Base-by-base conservation (phyloP, 2,113 vertebrate genomes). In the Mugil cephalus region DNA sequence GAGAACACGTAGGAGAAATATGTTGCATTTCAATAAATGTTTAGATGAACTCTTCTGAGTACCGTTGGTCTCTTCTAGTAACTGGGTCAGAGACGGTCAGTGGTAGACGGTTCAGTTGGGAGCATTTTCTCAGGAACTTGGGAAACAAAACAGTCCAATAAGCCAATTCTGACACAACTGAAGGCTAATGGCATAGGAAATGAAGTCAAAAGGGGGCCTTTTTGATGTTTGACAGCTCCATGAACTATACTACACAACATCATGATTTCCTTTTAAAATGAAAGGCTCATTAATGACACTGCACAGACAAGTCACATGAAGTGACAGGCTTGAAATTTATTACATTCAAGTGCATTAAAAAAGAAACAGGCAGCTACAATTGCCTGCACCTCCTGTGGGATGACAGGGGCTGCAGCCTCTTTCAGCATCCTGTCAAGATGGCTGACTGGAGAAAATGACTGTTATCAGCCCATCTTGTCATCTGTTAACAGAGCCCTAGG, bases 391-490 rank as follows among this genome's bases (percentile, higher is more conserved):
- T 87, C 75, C 79, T 80, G 84, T 78, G 67, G 73, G 79, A 82
- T 64, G 53, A 87, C 79, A 84, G 69, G 82, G 58, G 82, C 77
- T 62, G 74, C 64, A 75, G 75, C 75, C 51, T 88, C 78, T 86
- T 88, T 86, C 70, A 84, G 87, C 84, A 79, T 87, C 78, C 86
- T 78, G 84, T 92, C 83, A 89, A 89, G 83, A 90, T 91, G 86
- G 91, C 85, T 87, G 87, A 88, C 89, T 88, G 73, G 76, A 90
- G 90, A 83, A 90, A 90, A 91, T 89, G 78, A 91, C 88, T 88
- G 80, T 90, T 87, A 91, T 92, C 89, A 90, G 69, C 69, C 45
- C 60, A 51, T 78, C 74, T 69, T 78, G 87, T 89, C 88, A 87
- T 86, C 85, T 81, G 87, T 82, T 90, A 87, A 86, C 69, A 71